Evolutionary conservation across 2,113 vertebrate genomes (phyloP).

Genomic region (Toxostoma redivivum): DNA sequence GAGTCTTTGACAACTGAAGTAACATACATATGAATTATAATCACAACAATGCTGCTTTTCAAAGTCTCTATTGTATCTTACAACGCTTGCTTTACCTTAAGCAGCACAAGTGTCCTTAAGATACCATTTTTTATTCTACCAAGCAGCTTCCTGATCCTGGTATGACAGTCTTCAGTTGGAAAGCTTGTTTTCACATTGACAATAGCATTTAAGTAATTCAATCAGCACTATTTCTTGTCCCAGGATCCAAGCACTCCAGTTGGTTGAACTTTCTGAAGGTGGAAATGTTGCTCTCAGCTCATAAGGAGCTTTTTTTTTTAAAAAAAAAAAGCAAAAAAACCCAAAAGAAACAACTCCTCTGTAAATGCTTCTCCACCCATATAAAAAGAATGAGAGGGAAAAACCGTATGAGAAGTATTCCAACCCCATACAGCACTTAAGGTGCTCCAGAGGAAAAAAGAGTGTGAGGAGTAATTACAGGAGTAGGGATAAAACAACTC

Average conservation of each 20-base stretch:
- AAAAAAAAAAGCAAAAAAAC: neutral
- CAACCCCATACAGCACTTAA: neutral
- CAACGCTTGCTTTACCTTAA: neutral
- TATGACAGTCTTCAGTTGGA: neutral
- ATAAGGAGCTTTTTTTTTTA: neutral
- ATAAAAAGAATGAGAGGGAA: neutral
- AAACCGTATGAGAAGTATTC: neutral
- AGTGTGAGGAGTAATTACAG: neutral
- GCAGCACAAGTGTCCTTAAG: neutral
- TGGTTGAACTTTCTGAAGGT: neutral
- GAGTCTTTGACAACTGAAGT: constrained; percentile 29
- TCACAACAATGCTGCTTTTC: neutral
- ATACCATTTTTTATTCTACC: neutral
- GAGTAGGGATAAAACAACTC: neutral
- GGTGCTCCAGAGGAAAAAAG: neutral
- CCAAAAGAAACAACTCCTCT: neutral
- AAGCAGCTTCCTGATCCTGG: neutral
- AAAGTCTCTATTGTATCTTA: neutral
- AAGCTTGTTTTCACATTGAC: neutral
- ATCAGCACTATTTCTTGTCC: neutral
- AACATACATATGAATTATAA: constrained; percentile 26
- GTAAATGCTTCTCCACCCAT: neutral
- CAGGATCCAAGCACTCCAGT: neutral
- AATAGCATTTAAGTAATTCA: neutral
- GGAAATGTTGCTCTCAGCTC: neutral